Base-by-base conservation (phyloP, 2,113 vertebrate species). In the Phoxinus phoxinus region DNA sequence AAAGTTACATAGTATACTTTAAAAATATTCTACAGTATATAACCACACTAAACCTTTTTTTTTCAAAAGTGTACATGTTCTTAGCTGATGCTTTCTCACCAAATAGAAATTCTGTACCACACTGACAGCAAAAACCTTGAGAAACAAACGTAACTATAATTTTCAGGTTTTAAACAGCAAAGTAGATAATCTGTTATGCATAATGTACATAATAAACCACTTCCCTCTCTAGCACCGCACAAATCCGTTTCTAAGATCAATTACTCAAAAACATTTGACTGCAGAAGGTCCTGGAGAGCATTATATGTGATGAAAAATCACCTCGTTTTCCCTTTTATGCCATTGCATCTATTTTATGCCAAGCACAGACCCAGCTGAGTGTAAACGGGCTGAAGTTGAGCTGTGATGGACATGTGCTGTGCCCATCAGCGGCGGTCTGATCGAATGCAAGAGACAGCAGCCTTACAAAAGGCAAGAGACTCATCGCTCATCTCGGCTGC, bases 391-490 rank as follows among this genome's bases (percentile, higher is more conserved):
- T 73, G 17, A 19, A 79, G 48, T 3, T 83, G 79, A 85, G 53
- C 30, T 61, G 79, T 83, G 73, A 72, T 17, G 17, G 58, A 85
- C 21, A 63, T 46, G 48, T 56, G 77, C 86, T 58, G 58, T 72
- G 80, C 85, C 88, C 46, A 53, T 86, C 89, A 88, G 89, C 88
- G 90, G 30, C 87, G 85, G 73, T 69, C 25, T 65, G 71, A 85
- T 81, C 17, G 72, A 83, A 56, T 32, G 51, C 69, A 65, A 86
- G 71, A 11, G 75, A 79, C 88, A 76, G 48, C 65, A 86, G 84
- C 88, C 79, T 78, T 11, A 90, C 90, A 76, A 89, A 91, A 90
- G 92, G 88, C 86, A 90, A 87, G 85, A 88, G 88, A 88, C 86
- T 30, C 90, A 90, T 92, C 90, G 81, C 87, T 92, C 91, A 92